Evolutionary conservation across 2,888 invertebrate genomes (phyloP).

Genomic region (Linyphia triangularis): DNA sequence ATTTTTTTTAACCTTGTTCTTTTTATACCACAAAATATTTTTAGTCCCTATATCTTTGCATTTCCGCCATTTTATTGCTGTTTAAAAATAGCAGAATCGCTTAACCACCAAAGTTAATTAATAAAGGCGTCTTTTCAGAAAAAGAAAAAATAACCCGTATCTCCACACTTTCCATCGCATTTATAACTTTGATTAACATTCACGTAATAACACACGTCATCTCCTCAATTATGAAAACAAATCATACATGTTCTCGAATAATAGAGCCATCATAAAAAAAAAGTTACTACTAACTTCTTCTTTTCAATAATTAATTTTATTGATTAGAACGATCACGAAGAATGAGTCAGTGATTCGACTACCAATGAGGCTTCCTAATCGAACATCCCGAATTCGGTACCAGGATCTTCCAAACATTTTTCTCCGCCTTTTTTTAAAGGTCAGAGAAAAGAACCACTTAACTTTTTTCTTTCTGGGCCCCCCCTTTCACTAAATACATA

Average conservation of each 20-base stretch:
- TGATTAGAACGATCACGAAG: neutral
- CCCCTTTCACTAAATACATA: neutral
- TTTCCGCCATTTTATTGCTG: too few relatives aligned
- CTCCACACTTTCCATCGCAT: too few relatives aligned
- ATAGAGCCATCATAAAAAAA: neutral
- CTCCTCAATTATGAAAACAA: neutral
- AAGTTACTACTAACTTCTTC: too few relatives aligned
- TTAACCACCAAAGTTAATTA: too few relatives aligned
- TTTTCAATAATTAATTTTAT: neutral
- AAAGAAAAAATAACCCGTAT: too few relatives aligned
- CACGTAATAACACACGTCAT: neutral
- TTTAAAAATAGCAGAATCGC: too few relatives aligned
- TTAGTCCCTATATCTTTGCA: too few relatives aligned
- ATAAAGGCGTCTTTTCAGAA: too few relatives aligned
- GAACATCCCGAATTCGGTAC: neutral
- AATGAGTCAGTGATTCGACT: neutral
- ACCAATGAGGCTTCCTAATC: neutral
- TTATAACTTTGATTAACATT: neutral
- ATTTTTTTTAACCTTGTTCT: too few relatives aligned
- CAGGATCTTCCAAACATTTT: neutral
- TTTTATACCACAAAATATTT: too few relatives aligned
- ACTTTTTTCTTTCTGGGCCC: neutral
- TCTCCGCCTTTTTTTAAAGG: slow-evolving; percentile 43
- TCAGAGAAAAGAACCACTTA: neutral
- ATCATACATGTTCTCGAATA: neutral